phyloP scores from a whole-genome alignment of 2,797 vertebrate species.

The Lemur catta region DNA sequence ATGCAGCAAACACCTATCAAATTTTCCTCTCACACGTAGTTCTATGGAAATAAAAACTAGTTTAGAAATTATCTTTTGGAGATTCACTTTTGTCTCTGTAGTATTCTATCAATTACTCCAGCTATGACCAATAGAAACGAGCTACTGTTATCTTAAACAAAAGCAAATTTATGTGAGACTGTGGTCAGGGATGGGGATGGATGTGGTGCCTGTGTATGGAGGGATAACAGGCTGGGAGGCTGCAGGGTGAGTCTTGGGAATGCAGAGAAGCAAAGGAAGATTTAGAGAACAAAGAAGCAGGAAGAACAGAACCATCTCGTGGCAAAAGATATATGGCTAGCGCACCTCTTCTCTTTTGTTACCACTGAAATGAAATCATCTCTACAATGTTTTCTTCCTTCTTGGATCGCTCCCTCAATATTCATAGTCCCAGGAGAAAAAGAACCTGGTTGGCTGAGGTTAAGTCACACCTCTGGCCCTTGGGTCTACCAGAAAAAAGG shows the following conservation, averaged over 20 bases:
- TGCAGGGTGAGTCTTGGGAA: neutral
- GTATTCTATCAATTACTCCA: neutral
- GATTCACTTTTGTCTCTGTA: neutral
- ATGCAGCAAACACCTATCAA: neutral
- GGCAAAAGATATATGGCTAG: neutral
- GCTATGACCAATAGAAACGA: neutral
- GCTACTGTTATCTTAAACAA: neutral
- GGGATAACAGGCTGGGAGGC: neutral
- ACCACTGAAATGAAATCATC: neutral
- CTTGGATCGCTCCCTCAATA: neutral
- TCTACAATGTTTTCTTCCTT: conserved; percentile 1
- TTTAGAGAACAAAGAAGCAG: neutral
- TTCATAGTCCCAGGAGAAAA: neutral
- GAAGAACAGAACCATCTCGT: neutral
- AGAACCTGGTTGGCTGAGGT: neutral
- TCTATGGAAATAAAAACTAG: conserved; percentile 13
- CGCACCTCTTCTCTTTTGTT: neutral
- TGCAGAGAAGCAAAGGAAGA: neutral
- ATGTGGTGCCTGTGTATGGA: neutral
- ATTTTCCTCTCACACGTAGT: neutral
- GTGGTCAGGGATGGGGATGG: neutral
- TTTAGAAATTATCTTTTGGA: neutral
- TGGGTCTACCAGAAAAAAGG: neutral
- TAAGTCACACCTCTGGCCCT: neutral
- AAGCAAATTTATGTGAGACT: neutral